Evolutionary conservation across 2,797 vertebrate genomes (phyloP).

Genomic region (Xyrichtys novacula): DNA sequence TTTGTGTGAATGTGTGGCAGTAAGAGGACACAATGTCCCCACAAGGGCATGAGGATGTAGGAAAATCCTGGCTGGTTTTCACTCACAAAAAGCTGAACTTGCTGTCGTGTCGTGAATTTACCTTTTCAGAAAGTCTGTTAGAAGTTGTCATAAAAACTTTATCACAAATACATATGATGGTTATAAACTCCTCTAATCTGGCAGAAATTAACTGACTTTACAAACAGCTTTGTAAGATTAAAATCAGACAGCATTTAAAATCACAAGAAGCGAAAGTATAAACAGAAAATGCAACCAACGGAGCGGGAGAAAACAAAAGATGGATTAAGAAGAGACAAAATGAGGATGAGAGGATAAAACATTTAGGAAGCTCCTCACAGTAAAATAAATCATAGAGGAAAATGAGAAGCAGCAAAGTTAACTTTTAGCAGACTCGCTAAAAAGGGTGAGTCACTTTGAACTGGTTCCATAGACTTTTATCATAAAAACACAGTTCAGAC

Average conservation of each 20-base stretch:
- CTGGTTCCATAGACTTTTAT: no score
- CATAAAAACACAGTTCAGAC: no score
- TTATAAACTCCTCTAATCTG: conserved; percentile 23
- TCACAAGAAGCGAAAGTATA: conserved; percentile 24
- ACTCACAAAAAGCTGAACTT: conserved; percentile 22
- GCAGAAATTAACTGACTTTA: conserved; percentile 37
- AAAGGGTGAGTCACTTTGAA: no score
- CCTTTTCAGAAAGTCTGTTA: not conserved
- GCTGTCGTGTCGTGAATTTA: not conserved
- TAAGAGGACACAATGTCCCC: conserved; percentile 17
- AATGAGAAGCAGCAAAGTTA: conserved; percentile 11
- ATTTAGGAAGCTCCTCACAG: conserved; percentile 5
- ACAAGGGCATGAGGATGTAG: conserved; percentile 17
- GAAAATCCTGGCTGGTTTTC: not conserved
- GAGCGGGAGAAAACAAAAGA: not conserved
- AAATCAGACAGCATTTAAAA: conserved; percentile 28
- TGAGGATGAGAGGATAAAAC: conserved; percentile 15
- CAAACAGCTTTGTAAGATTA: conserved; percentile 34
- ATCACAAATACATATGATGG: conserved; percentile 29
- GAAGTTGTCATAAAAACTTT: conserved; percentile 17
- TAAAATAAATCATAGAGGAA: conserved; percentile 5
- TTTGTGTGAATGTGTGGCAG: conserved; percentile 17
- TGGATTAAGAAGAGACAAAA: conserved; percentile 6
- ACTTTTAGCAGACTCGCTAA: conserved; percentile 2
- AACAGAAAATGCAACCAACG: not conserved